Evolutionary conservation across 1,140 invertebrate genomes (phyloP), one percentile per base, ranked within the genome.

Genomic region (Ostrea edulis): DNA sequence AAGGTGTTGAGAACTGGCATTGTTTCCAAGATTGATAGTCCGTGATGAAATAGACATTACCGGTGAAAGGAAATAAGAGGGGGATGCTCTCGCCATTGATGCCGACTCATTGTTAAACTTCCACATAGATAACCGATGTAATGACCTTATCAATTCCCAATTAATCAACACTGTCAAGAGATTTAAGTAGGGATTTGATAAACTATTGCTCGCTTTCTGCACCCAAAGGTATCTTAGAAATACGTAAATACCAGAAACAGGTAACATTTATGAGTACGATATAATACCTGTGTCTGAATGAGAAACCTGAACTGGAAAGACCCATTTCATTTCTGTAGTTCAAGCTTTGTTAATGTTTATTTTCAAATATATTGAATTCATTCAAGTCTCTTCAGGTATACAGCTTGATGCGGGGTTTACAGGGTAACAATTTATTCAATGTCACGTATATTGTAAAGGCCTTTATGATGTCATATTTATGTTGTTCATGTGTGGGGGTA

Each of bases 11-110:
- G 68, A 71, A 29, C 29, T 35, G 22, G 25, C 25, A 71, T 71
- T 71, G 68, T 71, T 71, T 71, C 25, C 68, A 71, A 71, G 68
- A 71, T 71, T 71, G 68, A 71, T 71, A 71, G 68, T 71, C 68
- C 68, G 68, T 71, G 68, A 71, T 71, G 68, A 71, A 71, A 71
- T 71, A 71, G 68, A 71, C 68, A 71, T 71, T 71, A 71, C 68
- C 68, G 68, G 68, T 71, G 68, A 71, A 71, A 71, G 68, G 68
- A 71, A 71, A 35, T 25, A 25, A 71, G 68, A 25, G 68, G 68
- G 68, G 22, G 68, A 71, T 71, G 68, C 68, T 71, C 7, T 35
- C 68, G n/a, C 68, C 68, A 71, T 71, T 71, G n/a, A 71, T 29
- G 68, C 8, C 68, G 22, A 35, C 68, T 71, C 68, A 71, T 71